Evolutionary conservation across 2,888 invertebrate species (phyloP).

Genomic region (Thyatira batis): DNA sequence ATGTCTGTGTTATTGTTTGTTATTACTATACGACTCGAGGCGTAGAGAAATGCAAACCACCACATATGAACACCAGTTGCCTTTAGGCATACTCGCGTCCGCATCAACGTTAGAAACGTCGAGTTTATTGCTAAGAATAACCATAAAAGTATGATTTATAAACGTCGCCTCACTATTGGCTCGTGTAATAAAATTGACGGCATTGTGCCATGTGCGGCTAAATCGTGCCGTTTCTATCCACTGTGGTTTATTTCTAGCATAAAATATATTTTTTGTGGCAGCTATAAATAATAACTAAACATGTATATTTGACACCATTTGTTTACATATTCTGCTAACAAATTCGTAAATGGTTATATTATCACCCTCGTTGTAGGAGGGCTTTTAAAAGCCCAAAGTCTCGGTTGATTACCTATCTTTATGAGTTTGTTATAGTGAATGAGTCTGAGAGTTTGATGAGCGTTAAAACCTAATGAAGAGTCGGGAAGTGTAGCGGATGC

Average conservation of each 20-base stretch:
- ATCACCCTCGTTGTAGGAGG: neutral
- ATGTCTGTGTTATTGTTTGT: slow-evolving; percentile 20
- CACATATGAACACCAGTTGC: slow-evolving; percentile 27
- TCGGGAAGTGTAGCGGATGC: slow-evolving; percentile 60
- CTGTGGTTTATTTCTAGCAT: slow-evolving; percentile 43
- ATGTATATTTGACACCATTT: slow-evolving; percentile 18
- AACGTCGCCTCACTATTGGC: slow-evolving; percentile 61
- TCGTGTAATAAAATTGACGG: slow-evolving; percentile 62
- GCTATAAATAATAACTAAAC: slow-evolving; percentile 8
- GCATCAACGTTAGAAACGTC: slow-evolving; percentile 42
- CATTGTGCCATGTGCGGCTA: slow-evolving; percentile 51
- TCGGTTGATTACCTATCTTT: neutral
- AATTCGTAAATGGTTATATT: no score
- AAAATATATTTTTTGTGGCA: slow-evolving; percentile 5
- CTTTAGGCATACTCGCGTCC: slow-evolving; percentile 34
- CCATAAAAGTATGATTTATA: slow-evolving; percentile 76
- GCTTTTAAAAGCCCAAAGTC: neutral
- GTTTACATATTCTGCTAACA: neutral
- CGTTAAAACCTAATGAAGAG: slow-evolving; percentile 56
- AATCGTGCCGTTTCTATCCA: slow-evolving; percentile 52
- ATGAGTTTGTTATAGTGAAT: no score
- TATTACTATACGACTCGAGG: slow-evolving; percentile 20
- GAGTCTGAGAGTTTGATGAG: slow-evolving; percentile 40
- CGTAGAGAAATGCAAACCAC: slow-evolving; percentile 31
- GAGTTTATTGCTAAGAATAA: slow-evolving; percentile 66